Conservation (phyloP, 1,140 invertebrate species). For the Calephelis nemesis region DNA sequence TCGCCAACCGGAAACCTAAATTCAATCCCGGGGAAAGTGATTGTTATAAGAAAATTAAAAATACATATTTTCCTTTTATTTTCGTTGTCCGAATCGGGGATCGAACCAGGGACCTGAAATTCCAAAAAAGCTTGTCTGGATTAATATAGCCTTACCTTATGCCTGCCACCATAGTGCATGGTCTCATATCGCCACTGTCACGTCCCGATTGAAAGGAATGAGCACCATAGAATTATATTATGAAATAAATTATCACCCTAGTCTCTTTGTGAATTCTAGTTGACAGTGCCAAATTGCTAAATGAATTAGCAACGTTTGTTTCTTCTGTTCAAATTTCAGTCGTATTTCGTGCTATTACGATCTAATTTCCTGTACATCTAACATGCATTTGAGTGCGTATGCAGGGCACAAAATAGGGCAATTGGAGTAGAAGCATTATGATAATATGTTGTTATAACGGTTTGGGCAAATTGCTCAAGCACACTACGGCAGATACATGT, state of each 20-base stretch:
- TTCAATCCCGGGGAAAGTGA: too few species aligned
- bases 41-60: too few species aligned
- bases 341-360: background rate
- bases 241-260: background rate
- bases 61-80: too few species aligned
- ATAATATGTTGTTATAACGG: constrained; percentile 1
- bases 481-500: background rate
- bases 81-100: too few species aligned
- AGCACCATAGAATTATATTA: background rate
- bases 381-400: background rate
- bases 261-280: constrained; percentile 12
- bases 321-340: background rate
- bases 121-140: too few species aligned
- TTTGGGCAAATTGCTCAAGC: background rate
- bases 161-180: too few species aligned
- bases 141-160: too few species aligned
- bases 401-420: background rate
- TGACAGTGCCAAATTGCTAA: constrained; percentile 5
- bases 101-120: too few species aligned
- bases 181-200: too few species aligned
- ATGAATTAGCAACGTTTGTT: background rate
- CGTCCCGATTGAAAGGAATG: too few species aligned
- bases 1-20: too few species aligned
- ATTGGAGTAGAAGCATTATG: constrained; percentile 10
- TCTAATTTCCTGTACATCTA: background rate